Conservation (phyloP, 2,888 invertebrate genomes). For the Drosophila kambysellisi region DNA sequence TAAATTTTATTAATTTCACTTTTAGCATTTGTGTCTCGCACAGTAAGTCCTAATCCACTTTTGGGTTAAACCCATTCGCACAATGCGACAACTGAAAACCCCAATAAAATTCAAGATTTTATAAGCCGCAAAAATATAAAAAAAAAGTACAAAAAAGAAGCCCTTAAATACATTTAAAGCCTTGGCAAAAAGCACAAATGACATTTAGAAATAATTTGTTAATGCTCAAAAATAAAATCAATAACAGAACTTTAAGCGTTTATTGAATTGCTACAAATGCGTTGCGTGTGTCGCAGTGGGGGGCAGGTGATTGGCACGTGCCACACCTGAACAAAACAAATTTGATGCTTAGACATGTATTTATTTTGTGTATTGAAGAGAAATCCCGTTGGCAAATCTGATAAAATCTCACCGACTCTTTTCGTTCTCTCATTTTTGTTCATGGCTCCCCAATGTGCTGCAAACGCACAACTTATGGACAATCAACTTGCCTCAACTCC, state of each 20-base stretch:
- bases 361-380: slow-evolving; percentile 55
- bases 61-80: slow-evolving; percentile 40
- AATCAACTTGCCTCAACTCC: not conserved
- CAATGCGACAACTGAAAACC: slow-evolving; percentile 10
- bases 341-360: slow-evolving; percentile 41
- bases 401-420: slow-evolving; percentile 61
- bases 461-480: slow-evolving; percentile 58
- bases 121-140: not conserved
- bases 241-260: slow-evolving; percentile 47
- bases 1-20: not conserved
- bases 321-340: slow-evolving; percentile 70
- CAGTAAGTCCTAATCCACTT: slow-evolving; percentile 11
- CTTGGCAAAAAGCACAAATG: slow-evolving; percentile 20
- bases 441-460: slow-evolving; percentile 70
- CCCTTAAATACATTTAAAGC: slow-evolving; percentile 52
- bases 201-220: slow-evolving; percentile 28
- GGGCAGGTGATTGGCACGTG: slow-evolving; percentile 15
- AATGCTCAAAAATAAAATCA: slow-evolving; percentile 50
- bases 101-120: slow-evolving; percentile 34
- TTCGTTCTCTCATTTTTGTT: slow-evolving; percentile 35
- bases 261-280: slow-evolving; percentile 41
- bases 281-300: not conserved
- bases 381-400: slow-evolving; percentile 55
- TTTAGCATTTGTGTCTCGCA: not conserved
- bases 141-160: slow-evolving; percentile 23